Evolutionary conservation across 2,888 invertebrate genomes (phyloP).

Genomic region (Dicycla oo): DNA sequence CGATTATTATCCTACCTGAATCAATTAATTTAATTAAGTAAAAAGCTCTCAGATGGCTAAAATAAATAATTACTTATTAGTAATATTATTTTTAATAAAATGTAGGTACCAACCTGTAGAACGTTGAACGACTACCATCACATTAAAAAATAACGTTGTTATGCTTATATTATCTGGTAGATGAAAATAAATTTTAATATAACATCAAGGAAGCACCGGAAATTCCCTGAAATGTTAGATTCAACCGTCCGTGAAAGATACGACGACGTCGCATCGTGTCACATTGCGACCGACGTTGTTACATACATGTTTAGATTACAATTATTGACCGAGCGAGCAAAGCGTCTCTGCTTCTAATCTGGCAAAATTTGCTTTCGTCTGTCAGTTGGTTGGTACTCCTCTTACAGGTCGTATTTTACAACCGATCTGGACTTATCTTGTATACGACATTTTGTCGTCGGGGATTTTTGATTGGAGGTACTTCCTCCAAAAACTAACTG

Average conservation of each 20-base stretch:
- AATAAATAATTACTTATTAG: not conserved
- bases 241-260: not conserved
- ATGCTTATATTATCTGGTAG: not conserved
- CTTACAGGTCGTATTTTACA: too few relatives aligned
- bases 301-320: not conserved
- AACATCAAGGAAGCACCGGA: too few relatives aligned
- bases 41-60: too few relatives aligned
- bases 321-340: too few relatives aligned
- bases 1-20: not conserved
- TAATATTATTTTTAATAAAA: not conserved
- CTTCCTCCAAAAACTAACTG: too few relatives aligned
- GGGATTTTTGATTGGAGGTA: too few relatives aligned
- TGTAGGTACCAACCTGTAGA: not conserved
- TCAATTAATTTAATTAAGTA: not conserved
- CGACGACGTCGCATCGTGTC: not conserved
- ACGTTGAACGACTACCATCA: not conserved
- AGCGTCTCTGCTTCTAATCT: too few relatives aligned
- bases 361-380: too few relatives aligned
- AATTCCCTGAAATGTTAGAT: not conserved
- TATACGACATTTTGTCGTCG: too few relatives aligned
- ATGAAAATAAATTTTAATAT: not conserved
- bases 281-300: not conserved
- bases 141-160: not conserved
- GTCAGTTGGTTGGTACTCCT: too few relatives aligned
- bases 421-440: too few relatives aligned